Percentiles rank a stretch among this genome's conserved stretches.
These are phyloP conservation scores for Latrodectus elegans DNA, from an alignment of 2,888 invertebrate genomes.

Conservation along the genomic window DNA sequence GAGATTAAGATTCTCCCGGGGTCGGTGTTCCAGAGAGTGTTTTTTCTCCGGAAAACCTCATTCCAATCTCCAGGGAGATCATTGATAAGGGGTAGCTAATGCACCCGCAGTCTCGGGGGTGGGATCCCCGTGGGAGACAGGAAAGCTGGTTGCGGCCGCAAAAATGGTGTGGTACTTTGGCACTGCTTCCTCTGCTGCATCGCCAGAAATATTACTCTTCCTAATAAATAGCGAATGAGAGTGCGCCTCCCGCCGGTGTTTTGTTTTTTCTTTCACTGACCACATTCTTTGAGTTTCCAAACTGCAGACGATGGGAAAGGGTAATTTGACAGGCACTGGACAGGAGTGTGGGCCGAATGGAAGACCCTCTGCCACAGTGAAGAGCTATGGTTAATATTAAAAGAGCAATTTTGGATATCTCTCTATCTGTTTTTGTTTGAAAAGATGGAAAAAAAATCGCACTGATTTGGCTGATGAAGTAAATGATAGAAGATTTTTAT, in stretches of 20 bases:
- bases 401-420: slow-evolving; percentile 21
- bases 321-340: slow-evolving; percentile 22
- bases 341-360: background rate
- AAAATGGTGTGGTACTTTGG: slow-evolving; percentile 16
- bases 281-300: background rate
- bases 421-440: background rate
- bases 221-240: slow-evolving; percentile 60
- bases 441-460: background rate
- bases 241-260: background rate
- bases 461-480: no score
- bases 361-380: background rate
- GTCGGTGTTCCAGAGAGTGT: background rate
- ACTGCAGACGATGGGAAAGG: background rate
- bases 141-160: slow-evolving; percentile 26
- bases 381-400: slow-evolving; percentile 39
- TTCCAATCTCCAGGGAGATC: slow-evolving; percentile 16
- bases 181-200: background rate
- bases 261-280: background rate
- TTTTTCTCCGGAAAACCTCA: slow-evolving; percentile 25
- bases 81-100: slow-evolving; percentile 49
- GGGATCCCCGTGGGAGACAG: slow-evolving; percentile 32
- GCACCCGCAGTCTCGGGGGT: slow-evolving; percentile 23
- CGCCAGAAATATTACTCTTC: slow-evolving; percentile 37
- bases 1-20: slow-evolving; percentile 18
- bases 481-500: no score